Percentiles rank a stretch among this genome's conserved stretches.
phyloP scores from a whole-genome alignment of 2,888 invertebrate species.

The Drosophila tanythrix region DNA sequence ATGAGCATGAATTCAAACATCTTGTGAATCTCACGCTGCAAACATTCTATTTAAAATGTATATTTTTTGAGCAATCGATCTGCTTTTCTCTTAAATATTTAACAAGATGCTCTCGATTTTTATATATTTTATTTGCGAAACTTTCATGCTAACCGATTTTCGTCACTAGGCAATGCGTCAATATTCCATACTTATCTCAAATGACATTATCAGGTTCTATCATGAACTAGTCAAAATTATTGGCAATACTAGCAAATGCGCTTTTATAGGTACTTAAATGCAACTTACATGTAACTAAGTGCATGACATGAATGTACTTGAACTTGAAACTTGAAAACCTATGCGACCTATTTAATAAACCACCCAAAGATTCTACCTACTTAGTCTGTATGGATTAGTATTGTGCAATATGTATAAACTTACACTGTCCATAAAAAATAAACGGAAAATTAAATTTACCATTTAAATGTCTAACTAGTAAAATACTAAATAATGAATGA shows the following conservation, averaged over 20 bases:
- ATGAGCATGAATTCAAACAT: neutral
- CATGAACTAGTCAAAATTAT: conserved; percentile 18
- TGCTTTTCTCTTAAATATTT: neutral
- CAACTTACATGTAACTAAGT: conserved; percentile 5
- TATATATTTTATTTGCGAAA: no score
- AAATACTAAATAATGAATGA: conserved; percentile 54
- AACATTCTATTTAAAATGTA: neutral
- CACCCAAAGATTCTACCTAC: conserved; percentile 61
- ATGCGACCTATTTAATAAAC: conserved; percentile 70
- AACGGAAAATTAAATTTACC: conserved; percentile 38
- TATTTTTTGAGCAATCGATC: neutral
- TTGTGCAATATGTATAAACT: conserved; percentile 50
- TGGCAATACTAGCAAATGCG: conserved; percentile 40
- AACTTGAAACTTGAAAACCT: conserved; percentile 36
- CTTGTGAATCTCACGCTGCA: neutral
- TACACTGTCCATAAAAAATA: conserved; percentile 59
- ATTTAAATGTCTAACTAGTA: conserved; percentile 73
- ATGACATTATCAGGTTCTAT: conserved; percentile 20
- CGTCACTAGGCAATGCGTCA: neutral
- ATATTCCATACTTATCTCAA: neutral
- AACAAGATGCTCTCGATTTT: neutral
- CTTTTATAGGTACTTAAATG: conserved; percentile 24
- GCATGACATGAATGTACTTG: conserved; percentile 17
- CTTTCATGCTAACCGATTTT: neutral
- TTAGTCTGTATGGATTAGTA: conserved; percentile 51